These are phyloP conservation scores for Alcis repandata DNA, from an alignment of 2,888 invertebrate genomes.

Conservation along the genomic window DNA sequence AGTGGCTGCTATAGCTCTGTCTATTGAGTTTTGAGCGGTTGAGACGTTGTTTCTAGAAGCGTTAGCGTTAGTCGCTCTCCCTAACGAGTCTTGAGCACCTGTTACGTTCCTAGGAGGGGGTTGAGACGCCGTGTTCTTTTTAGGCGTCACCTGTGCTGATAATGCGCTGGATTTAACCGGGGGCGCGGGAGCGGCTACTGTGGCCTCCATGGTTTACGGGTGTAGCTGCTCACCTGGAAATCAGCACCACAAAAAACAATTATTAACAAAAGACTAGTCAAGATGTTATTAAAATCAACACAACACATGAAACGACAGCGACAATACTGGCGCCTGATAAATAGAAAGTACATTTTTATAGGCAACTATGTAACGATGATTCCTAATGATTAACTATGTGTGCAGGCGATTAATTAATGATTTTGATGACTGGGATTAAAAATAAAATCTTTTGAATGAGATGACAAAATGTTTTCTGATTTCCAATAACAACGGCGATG, in stretches of 20 bases:
- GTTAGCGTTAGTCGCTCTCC: not conserved
- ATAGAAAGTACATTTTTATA: not conserved
- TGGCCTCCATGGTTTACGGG: conserved; percentile 64
- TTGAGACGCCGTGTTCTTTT: conserved; percentile 14
- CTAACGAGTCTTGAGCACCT: not conserved
- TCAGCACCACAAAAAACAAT: not conserved
- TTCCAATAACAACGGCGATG: too few relatives aligned
- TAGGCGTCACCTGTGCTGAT: conserved; percentile 24
- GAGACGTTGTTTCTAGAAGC: conserved; percentile 2
- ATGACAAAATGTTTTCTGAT: not conserved
- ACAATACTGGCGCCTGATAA: conserved; percentile 1
- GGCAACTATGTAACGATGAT: not conserved
- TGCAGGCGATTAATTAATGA: not conserved
- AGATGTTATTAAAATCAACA: not conserved
- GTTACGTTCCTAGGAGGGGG: not conserved
- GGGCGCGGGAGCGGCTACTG: conserved; percentile 36
- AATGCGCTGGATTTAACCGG: conserved; percentile 5
- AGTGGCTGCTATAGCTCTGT: not conserved
- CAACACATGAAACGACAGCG: not conserved
- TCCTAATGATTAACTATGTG: not conserved
- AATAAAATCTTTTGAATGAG: not conserved
- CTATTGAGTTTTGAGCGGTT: not conserved
- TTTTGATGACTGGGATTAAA: not conserved
- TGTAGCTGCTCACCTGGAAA: conserved; percentile 57
- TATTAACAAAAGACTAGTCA: not conserved